Percentiles rank a stretch among this genome's conserved stretches.
These are phyloP conservation scores for Triplophysa dalaica DNA, from an alignment of 2,113 vertebrate species.

Conservation along the genomic window DNA sequence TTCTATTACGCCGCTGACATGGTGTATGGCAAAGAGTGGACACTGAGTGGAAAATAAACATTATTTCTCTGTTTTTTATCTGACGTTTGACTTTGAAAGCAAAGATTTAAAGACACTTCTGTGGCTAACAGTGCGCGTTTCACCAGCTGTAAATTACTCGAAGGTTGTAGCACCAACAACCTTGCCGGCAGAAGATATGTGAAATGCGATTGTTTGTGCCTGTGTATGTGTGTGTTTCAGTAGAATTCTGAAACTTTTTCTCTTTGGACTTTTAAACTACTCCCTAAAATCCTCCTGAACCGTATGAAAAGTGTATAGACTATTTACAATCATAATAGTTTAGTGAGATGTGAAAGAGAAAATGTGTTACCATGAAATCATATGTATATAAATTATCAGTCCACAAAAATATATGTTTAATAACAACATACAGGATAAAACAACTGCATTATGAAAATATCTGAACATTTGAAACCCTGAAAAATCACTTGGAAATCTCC, in stretches of 20 bases:
- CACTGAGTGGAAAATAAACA: slow-evolving; percentile 78
- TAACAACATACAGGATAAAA: too few relatives aligned
- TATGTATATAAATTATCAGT: too few relatives aligned
- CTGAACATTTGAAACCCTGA: too few relatives aligned
- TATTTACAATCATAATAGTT: not conserved
- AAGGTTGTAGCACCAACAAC: slow-evolving; percentile 75
- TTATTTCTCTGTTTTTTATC: slow-evolving; percentile 77
- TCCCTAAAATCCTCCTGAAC: not conserved
- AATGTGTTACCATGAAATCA: too few relatives aligned
- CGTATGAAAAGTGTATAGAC: not conserved
- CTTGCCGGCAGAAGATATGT: slow-evolving; percentile 66
- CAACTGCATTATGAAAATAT: too few relatives aligned
- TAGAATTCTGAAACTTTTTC: slow-evolving; percentile 1
- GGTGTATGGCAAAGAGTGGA: slow-evolving; percentile 68
- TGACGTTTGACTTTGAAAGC: slow-evolving; percentile 81
- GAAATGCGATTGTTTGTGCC: slow-evolving; percentile 57
- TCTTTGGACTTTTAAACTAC: not conserved
- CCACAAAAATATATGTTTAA: too few relatives aligned
- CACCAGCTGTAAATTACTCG: slow-evolving; percentile 75
- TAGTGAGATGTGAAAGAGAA: not conserved
- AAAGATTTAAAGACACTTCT: slow-evolving; percentile 77
- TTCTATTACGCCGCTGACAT: slow-evolving; percentile 39
- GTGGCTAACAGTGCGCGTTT: slow-evolving; percentile 71
- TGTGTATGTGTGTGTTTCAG: slow-evolving; percentile 44
- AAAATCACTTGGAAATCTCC: too few relatives aligned